Percentiles rank a stretch among this genome's conserved stretches.
phyloP scores from a whole-genome alignment of 2,113 vertebrate genomes.

The Rhinoptilus africanus region DNA sequence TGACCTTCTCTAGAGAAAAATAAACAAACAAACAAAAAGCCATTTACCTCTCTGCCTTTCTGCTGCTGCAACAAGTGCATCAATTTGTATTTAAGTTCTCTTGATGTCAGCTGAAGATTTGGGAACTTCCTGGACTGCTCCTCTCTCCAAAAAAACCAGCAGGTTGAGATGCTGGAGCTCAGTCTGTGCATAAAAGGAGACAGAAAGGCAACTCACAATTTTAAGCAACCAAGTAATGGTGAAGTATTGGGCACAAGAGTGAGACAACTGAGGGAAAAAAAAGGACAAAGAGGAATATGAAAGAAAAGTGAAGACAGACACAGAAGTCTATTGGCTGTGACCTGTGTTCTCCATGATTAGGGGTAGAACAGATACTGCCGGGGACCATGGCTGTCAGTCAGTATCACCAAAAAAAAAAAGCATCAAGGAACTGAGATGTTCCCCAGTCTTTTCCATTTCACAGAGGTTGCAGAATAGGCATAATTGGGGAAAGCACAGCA shows the following conservation, averaged over 20 bases:
- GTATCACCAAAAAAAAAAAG: neutral
- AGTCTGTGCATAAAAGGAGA: neutral
- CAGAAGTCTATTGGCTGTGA: neutral
- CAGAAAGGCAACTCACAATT: neutral
- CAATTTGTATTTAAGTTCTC: neutral
- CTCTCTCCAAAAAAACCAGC: neutral
- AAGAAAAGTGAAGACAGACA: neutral
- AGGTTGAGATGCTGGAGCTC: neutral
- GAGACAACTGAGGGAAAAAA: neutral
- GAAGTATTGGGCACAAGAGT: neutral
- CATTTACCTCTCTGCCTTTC: neutral
- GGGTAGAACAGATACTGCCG: neutral
- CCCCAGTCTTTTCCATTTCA: neutral
- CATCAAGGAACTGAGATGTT: neutral
- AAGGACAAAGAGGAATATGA: neutral
- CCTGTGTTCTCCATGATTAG: neutral
- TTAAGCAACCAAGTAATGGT: neutral
- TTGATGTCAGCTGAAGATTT: neutral
- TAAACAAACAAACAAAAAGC: neutral
- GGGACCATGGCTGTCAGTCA: neutral
- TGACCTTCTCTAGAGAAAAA: neutral
- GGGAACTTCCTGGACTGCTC: neutral
- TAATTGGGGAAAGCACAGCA: neutral
- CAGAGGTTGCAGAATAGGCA: neutral
- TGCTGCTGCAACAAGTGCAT: neutral